phyloP scores from a whole-genome alignment of 2,888 invertebrate species.

The Drosophila colorata region DNA sequence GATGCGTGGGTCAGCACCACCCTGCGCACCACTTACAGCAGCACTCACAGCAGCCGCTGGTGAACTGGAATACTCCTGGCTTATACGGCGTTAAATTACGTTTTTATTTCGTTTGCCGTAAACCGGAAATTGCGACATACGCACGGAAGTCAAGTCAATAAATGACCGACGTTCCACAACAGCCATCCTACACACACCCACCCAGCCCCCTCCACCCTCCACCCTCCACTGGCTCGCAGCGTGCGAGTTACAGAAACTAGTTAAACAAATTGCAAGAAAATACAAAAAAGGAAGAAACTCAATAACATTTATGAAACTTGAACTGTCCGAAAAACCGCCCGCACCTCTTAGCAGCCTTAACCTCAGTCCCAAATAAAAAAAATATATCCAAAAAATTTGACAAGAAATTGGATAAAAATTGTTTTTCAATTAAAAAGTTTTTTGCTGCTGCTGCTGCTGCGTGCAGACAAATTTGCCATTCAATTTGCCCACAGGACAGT shows the following conservation, averaged over 20 bases:
- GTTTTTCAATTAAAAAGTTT: conserved; percentile 79
- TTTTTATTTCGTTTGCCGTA: conserved; percentile 80
- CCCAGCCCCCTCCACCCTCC: background rate
- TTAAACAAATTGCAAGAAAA: conserved; percentile 57
- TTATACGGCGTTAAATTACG: conserved; percentile 71
- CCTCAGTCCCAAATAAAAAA: conserved; percentile 20
- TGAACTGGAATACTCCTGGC: conserved; percentile 22
- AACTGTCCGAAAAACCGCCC: conserved; percentile 31
- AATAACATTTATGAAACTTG: conserved; percentile 74
- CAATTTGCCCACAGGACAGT: conserved; percentile 70
- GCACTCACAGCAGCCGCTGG: conserved; percentile 11
- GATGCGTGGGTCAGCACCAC: conserved; percentile 36
- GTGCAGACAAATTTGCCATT: conserved; percentile 76
- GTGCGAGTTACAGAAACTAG: conserved; percentile 60
- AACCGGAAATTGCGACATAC: conserved; percentile 82
- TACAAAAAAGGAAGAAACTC: conserved; percentile 36
- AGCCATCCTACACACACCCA: background rate
- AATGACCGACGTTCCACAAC: conserved; percentile 50
- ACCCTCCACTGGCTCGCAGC: too few relatives aligned
- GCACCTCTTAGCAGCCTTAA: background rate
- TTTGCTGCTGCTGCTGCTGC: conserved; percentile 60
- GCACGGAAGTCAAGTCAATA: conserved; percentile 82
- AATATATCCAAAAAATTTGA: conserved; percentile 48
- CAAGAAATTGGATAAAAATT: conserved; percentile 62
- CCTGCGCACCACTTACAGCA: conserved; percentile 17